These are phyloP conservation scores for Plectropomus leopardus DNA, from an alignment of 2,113 vertebrate genomes.

Conservation along the genomic window DNA sequence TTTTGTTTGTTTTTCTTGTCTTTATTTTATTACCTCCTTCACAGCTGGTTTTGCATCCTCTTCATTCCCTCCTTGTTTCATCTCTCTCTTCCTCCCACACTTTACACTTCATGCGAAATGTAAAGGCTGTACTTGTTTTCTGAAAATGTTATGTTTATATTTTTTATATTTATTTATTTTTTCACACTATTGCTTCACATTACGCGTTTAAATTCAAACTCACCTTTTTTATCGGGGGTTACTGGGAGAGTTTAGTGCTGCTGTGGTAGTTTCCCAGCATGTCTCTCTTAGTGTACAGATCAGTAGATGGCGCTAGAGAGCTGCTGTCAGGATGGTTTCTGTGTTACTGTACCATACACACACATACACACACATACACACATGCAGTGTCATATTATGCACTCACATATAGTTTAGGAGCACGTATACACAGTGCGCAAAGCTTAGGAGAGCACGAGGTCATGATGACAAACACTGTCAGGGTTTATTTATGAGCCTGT, in stretches of 20 bases:
- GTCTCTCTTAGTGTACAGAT: background rate
- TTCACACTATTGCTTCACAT: background rate
- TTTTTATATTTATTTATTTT: background rate
- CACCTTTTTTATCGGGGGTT: background rate
- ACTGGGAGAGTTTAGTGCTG: background rate
- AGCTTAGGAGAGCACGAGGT: background rate
- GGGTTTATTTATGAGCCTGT: background rate
- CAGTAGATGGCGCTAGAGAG: constrained; percentile 78
- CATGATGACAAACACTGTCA: background rate
- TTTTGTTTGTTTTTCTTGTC: too few species aligned
- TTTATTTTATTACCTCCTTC: too few species aligned
- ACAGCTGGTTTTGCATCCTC: too few species aligned
- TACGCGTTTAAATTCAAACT: background rate
- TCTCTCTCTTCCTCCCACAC: too few species aligned
- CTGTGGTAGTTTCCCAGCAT: background rate
- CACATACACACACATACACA: constrained; percentile 15
- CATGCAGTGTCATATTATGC: constrained; percentile 25
- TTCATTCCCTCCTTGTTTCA: too few species aligned
- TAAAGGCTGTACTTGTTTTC: too few species aligned
- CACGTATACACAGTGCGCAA: background rate
- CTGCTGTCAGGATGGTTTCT: constrained; percentile 1
- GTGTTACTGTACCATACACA: constrained; percentile 8
- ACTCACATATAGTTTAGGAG: constrained; percentile 4
- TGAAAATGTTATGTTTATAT: too few species aligned
- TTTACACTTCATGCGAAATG: too few species aligned